Conservation (phyloP, 1,140 invertebrate genomes). For the Ceratina calcarata region DNA sequence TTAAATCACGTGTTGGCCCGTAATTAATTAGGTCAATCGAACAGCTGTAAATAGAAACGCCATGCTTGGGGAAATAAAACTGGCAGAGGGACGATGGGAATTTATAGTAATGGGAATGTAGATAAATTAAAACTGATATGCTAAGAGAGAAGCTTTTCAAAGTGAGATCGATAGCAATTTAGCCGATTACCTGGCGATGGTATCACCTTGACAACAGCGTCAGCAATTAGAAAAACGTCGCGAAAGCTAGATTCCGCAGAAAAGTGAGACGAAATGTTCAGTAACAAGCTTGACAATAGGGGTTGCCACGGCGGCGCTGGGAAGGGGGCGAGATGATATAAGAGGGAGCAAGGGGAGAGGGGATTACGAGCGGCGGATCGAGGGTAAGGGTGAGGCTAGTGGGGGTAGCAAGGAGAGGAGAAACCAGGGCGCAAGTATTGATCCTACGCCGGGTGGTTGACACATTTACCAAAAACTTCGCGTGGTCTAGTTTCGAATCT, state of each 20-base stretch:
- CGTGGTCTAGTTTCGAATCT: conserved; percentile 64
- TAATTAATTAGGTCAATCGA: too few relatives aligned
- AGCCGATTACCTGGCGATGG: not conserved
- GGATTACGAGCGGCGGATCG: conserved; percentile 47
- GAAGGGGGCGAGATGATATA: not conserved
- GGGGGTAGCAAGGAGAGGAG: conserved; percentile 40
- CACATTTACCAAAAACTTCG: conserved; percentile 74
- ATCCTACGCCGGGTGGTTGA: conserved; percentile 69
- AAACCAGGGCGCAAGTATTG: conserved; percentile 75
- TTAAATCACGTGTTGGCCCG: too few relatives aligned
- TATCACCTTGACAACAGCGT: conserved; percentile 37
- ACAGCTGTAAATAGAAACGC: too few relatives aligned
- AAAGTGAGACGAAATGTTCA: conserved; percentile 50
- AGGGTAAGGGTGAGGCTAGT: conserved; percentile 33
- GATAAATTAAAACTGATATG: not conserved
- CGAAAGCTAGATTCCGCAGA: not conserved
- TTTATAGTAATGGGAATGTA: too few relatives aligned
- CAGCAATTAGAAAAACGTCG: conserved; percentile 23
- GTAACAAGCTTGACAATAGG: conserved; percentile 43
- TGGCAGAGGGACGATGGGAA: not conserved
- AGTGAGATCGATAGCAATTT: not conserved
- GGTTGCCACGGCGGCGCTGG: not conserved
- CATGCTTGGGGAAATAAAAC: too few relatives aligned
- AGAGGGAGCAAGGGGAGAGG: conserved; percentile 10
- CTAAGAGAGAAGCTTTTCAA: not conserved